Evolutionary conservation across 2,797 vertebrate species (phyloP), one percentile per base, ranked within the genome.

Genomic region (Microctenopoma lineatum): DNA sequence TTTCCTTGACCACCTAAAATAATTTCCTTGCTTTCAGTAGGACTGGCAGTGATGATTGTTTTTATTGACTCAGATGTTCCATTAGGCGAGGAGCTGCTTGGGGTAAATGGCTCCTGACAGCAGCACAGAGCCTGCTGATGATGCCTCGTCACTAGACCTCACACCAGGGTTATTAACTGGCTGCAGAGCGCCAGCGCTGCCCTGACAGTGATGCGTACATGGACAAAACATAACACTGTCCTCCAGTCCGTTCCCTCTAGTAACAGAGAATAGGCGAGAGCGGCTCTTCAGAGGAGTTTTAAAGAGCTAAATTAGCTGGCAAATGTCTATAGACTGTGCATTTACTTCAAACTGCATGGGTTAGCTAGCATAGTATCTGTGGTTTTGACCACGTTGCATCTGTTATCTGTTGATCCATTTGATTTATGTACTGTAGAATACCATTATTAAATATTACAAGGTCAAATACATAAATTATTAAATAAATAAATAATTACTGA

Each of bases 31-130:
- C 91, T 90, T 90, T 94, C 89, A 84, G 85, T 70, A 66, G 72
- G 79, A 91, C 85, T 92, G 91, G 88, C 89, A 74, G 77, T 81
- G 87, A 93, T 92, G 90, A 91, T 93, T 93, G 90, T 93, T 92
- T 93, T 92, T 93, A 94, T 94, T 93, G 91, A 93, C 90, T 93
- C 86, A 79, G 87, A 92, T 94, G 90, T 93, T 93, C 92, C 92
- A 94, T 95, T 94, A 92, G 89, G 76, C 73, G 53, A 75, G 79
- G 72, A 89, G 82, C 72, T 83, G 87, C 81, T 87, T 77, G 87
- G 82, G 84, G 86, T 90, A 92, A 93, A 93, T 90, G 85, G 88
- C 79, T 89, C 84, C 81, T 90, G 92, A 90, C 91, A 92, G 93
- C 89, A 76, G 87, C 81, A 84, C 78, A 86, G 77, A 87, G 87